Conservation (phyloP, 2,888 invertebrate species). For the Tridacna gigas region DNA sequence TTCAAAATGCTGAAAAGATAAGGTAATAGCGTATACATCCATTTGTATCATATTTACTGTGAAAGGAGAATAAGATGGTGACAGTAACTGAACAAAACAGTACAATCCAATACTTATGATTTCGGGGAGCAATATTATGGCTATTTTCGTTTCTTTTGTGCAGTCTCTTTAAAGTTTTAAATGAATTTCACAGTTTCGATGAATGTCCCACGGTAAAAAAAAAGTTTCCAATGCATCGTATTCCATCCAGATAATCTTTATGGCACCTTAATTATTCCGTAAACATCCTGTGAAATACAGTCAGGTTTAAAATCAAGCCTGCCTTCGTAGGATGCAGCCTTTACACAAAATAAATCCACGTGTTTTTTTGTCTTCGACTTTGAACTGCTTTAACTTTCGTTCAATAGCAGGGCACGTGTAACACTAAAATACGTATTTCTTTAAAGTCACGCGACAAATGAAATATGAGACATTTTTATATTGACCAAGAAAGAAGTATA, state of each 20-base stretch:
- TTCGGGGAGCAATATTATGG: no score
- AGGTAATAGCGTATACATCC: neutral
- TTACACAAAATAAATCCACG: neutral
- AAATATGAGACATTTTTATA: neutral
- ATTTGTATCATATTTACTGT: neutral
- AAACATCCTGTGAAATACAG: neutral
- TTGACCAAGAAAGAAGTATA: slow-evolving; percentile 3
- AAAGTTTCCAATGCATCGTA: no score
- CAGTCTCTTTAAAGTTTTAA: no score
- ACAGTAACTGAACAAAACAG: neutral
- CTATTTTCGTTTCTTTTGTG: no score
- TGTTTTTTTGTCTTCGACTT: neutral
- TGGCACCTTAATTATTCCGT: no score
- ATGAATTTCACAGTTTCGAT: no score
- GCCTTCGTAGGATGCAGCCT: neutral
- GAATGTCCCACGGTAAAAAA: no score
- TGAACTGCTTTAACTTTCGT: no score
- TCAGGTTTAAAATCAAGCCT: neutral
- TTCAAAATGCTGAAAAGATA: neutral
- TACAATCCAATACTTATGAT: neutral
- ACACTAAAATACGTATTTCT: neutral
- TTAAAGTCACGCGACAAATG: slow-evolving; percentile 8
- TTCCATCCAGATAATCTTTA: no score
- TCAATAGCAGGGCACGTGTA: neutral
- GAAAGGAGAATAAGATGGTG: neutral